Base-by-base conservation (phyloP, 2,797 vertebrate genomes). In the Lophotriccus pileatus region DNA sequence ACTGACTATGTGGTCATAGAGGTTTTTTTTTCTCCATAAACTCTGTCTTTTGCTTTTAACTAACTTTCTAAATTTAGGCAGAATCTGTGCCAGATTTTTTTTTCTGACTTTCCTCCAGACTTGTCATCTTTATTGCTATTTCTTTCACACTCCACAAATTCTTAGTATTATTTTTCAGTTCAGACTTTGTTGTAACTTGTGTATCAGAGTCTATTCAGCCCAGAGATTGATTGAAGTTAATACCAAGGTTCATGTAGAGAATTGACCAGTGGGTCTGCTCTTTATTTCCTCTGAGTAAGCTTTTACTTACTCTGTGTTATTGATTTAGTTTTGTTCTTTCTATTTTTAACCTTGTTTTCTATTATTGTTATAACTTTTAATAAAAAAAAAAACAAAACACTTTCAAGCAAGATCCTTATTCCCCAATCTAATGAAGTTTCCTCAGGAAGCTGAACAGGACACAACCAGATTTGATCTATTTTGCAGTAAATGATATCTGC, bases 101-200 rank as follows among this genome's bases (percentile, higher is more conserved):
- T 39, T 49, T 50, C 28, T 62, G 46, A 50, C 6, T 2, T 74
- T 89, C 14, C 52, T 74, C 30, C 27, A 73, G 24, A 56, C 7
- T 14, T n/a, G 15, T 5, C 1, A 36, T 59, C 63, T 64, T 55
- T 8, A 0, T 8, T 14, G 2, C 4, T 17, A 14, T 14, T 36
- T 72, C 18, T 63, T 74, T 90, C 25, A 75, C 18, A 47, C 6
- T 62, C n/a, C 15, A 25, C 8, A 70, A 53, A 37, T 58, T 58
- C 23, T 39, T 15, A 34, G 7, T 55, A 22, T 30, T 66, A 27
- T 60, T 79, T 25, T 74, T 66, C 34, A 47, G 20, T 32, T 90
- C 43, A 74, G 32, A 49, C 6, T 19, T 16, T 43, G 24, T 37
- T 75, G 24, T 28, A 82, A 63, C 14, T 8, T 64, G 17, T 39